Base-by-base conservation (phyloP, 2,888 invertebrate species). In the Trichogramma evanescens region DNA sequence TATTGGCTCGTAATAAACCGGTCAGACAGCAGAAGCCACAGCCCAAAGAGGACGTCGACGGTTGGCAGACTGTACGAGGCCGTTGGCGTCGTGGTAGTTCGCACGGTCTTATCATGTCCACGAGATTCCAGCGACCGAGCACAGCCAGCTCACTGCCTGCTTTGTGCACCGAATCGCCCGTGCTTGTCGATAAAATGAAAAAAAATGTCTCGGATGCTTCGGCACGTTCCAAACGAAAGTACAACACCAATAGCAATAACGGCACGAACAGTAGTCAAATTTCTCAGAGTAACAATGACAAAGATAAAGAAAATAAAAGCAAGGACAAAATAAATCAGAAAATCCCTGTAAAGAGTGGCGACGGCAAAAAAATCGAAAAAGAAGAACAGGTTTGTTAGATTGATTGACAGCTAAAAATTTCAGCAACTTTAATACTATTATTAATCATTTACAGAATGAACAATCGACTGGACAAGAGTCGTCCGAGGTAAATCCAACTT, bases 51-150 rank as follows among this genome's bases (percentile, higher is more conserved):
- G 71, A 75, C 54, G 66, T 64, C 10, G 91, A 91, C 67, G 95
- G 95, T 0, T 95, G 95, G 95, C 84, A 93, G 65, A 95, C 91
- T 0, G 95, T 95, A 0, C 88, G 91, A 70, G 87, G 89, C 52
- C 83, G 88, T 46, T 83, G 81, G 2, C 81, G 91, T 40, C 82
- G 87, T 54, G 84, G 84, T 1, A 87, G 87, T 72, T 84, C 85
- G 10, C 85, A 87, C 61, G 80, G 79, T 68, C 76, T 82, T 0
- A 81, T 81, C 65, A 80, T 81, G 68, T 81, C 87, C 0, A 88
- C 87, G 64, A 83, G 92, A 63, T 93, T 89, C 71, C 84, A 90
- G 70, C 89, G 90, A 72, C 91, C 92, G 0, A 90, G 89, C 2
- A 89, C 91, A 0, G 91, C 92, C 1, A 88, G 89, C 0, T 91